A percentile compares a stretch with the other conserved stretches of the same genome.
phyloP scores from a whole-genome alignment of 1,140 invertebrate genomes.

The Psilanteris sp. region DNA sequence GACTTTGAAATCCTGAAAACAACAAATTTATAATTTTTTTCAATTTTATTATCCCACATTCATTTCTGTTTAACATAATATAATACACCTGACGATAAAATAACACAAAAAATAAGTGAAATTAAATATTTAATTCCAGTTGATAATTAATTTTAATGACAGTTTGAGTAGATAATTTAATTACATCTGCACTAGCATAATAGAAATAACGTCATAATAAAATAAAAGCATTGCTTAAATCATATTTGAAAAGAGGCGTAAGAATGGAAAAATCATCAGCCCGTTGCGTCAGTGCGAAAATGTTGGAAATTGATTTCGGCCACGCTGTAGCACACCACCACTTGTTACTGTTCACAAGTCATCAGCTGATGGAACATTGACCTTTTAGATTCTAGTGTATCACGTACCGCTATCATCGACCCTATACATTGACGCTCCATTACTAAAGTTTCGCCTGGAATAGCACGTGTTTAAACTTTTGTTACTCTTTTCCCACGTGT shows the following conservation, averaged over 20 bases:
- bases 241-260: conserved; percentile 28
- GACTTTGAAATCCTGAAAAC: no score
- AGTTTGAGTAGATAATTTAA: no score
- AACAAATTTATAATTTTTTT: no score
- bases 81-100: no score
- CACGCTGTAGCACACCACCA: conserved; percentile 51
- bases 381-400: conserved; percentile 61
- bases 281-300: conserved; percentile 50
- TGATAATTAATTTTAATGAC: no score
- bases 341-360: conserved; percentile 62
- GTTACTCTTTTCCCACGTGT: conserved; percentile 47
- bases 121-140: no score
- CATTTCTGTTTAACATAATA: no score
- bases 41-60: no score
- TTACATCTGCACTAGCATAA: no score
- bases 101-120: no score
- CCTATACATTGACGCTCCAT: conserved; percentile 42
- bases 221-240: conserved; percentile 53
- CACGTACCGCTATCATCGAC: conserved; percentile 58
- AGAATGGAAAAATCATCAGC: conserved; percentile 55
- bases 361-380: conserved; percentile 61
- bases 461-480: conserved; percentile 56
- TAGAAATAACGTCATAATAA: conserved; percentile 18
- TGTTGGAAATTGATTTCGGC: conserved; percentile 58
- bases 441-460: conserved; percentile 49